phyloP scores from a whole-genome alignment of 1,140 invertebrate species.

The Palaemon carinicauda region DNA sequence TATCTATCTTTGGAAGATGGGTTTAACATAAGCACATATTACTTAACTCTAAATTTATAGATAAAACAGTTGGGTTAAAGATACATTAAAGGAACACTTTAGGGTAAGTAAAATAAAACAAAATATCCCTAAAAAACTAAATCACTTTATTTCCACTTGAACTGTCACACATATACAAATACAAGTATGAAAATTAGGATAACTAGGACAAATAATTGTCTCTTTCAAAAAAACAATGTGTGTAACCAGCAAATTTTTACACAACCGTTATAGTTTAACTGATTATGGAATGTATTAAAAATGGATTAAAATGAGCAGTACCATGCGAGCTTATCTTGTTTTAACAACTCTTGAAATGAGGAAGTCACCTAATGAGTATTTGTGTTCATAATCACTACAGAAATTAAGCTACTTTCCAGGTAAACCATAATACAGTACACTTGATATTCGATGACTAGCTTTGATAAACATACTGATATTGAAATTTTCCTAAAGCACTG shows the following conservation, averaged over 20 bases:
- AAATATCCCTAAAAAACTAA: conserved; percentile 35
- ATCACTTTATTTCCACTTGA: conserved; percentile 7
- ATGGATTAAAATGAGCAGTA: background rate
- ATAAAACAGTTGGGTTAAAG: no score
- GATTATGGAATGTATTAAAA: background rate
- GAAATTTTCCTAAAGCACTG: conserved; percentile 28
- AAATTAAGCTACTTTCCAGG: background rate
- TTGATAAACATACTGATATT: background rate
- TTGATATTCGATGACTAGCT: background rate
- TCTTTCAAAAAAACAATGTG: background rate
- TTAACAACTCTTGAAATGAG: no score
- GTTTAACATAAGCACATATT: background rate
- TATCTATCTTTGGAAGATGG: no score
- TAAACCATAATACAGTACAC: no score
- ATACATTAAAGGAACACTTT: no score
- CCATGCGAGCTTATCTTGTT: no score
- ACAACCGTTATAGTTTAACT: no score
- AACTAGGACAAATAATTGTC: background rate
- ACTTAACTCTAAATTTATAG: no score
- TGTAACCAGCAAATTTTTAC: background rate
- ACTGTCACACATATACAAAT: conserved; percentile 6
- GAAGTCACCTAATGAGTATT: background rate
- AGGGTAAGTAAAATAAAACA: background rate
- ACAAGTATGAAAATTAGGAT: conserved; percentile 17
- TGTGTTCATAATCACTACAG: background rate